Evolutionary conservation across 2,113 vertebrate species (phyloP).

Genomic region (Phyllostomus hastatus): DNA sequence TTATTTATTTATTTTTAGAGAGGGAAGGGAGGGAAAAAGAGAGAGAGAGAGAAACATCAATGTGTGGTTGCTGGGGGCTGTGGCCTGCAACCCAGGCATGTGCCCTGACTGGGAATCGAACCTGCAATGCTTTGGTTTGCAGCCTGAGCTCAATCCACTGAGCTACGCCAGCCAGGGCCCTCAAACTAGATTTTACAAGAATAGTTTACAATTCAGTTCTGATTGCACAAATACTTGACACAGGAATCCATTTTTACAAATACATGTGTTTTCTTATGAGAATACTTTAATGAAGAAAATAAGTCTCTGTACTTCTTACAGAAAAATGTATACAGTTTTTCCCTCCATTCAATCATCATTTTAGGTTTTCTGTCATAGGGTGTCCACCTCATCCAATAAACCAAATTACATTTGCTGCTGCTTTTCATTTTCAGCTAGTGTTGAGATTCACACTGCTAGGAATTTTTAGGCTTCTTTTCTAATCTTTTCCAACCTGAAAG

Average conservation of each 20-base stretch:
- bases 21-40: no score
- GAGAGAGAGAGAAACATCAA: no score
- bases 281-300: constrained; percentile 82
- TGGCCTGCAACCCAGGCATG: no score
- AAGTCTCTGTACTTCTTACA: constrained; percentile 77
- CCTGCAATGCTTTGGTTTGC: no score
- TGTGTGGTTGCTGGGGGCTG: no score
- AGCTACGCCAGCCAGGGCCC: no score
- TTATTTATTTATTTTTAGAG: no score
- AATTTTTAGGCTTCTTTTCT: constrained; percentile 46
- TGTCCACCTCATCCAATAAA: neutral
- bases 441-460: constrained; percentile 36
- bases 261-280: constrained; percentile 75
- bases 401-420: neutral
- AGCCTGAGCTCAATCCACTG: no score
- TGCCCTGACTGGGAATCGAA: no score
- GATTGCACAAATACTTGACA: constrained; percentile 79
- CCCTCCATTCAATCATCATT: constrained; percentile 13
- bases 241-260: constrained; percentile 79
- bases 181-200: constrained; percentile 59
- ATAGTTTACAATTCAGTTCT: constrained; percentile 68
- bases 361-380: constrained; percentile 26
- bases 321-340: constrained; percentile 61
- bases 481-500: constrained; percentile 52
- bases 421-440: constrained; percentile 10